Percentiles rank a stretch among this genome's conserved stretches.
Evolutionary conservation across 1,140 invertebrate species (phyloP).

Genomic region (Ceratoteleas bidentatus): DNA sequence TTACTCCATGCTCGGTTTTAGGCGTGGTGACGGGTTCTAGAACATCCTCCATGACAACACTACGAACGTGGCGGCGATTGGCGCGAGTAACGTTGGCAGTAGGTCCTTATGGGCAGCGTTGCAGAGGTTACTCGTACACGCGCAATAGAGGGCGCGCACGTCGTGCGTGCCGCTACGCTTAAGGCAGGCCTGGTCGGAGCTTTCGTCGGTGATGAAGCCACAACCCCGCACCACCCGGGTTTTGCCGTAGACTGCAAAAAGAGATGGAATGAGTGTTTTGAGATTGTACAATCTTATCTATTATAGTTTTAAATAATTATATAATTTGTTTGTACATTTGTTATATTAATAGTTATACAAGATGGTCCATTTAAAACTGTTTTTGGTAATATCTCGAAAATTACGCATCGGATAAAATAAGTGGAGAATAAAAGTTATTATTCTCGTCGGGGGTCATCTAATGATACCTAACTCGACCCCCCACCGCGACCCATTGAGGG

Average conservation of each 20-base stretch:
- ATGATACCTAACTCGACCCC: too few species aligned
- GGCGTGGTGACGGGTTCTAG: constrained; percentile 8
- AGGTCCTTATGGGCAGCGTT: constrained; percentile 80
- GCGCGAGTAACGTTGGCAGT: constrained; percentile 41
- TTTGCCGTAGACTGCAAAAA: constrained; percentile 86
- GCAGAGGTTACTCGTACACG: constrained; percentile 88
- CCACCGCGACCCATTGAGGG: too few species aligned
- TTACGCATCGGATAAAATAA: too few species aligned
- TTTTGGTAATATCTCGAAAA: too few species aligned
- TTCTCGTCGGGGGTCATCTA: too few species aligned
- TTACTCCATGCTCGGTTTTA: constrained; percentile 19
- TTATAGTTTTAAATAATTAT: too few species aligned
- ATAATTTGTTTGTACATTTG: too few species aligned
- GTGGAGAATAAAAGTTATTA: too few species aligned
- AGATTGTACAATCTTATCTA: too few species aligned
- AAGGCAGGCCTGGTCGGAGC: constrained; percentile 83
- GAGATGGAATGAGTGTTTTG: not conserved
- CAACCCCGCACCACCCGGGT: constrained; percentile 87
- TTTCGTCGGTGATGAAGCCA: constrained; percentile 86
- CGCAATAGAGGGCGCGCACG: constrained; percentile 87
- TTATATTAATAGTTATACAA: too few species aligned
- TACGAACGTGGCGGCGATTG: constrained; percentile 9
- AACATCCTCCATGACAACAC: constrained; percentile 42
- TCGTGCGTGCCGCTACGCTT: constrained; percentile 88
- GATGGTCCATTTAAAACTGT: too few species aligned